These are phyloP conservation scores for Cuniculus paca DNA, from an alignment of 2,797 vertebrate genomes.

Conservation along the genomic window DNA sequence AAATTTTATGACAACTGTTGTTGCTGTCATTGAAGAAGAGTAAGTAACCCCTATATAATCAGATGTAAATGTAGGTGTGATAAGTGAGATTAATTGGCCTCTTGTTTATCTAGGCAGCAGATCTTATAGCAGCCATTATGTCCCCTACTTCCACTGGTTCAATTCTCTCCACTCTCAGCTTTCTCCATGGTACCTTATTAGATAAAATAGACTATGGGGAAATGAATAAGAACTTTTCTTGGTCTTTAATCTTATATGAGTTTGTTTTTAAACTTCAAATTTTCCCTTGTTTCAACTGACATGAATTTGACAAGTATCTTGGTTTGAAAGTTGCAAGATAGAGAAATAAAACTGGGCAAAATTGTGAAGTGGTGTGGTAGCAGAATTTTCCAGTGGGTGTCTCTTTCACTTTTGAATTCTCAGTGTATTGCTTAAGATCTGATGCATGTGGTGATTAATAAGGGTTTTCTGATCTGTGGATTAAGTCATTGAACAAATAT, in stretches of 20 bases:
- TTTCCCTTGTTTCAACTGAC: background rate
- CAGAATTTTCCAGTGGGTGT: background rate
- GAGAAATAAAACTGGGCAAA: background rate
- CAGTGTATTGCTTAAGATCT: background rate
- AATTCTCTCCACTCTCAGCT: background rate
- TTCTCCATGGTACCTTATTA: background rate
- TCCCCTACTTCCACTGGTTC: background rate
- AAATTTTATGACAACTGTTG: background rate
- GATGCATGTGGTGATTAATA: background rate
- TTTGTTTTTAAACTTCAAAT: background rate
- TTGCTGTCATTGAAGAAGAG: constrained; percentile 10
- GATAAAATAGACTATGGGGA: background rate
- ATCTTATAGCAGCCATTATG: background rate
- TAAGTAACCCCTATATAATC: background rate
- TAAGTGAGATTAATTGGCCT: background rate
- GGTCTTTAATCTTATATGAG: background rate
- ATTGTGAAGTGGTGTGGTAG: background rate
- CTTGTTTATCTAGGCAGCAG: background rate
- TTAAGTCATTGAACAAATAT: background rate
- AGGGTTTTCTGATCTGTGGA: background rate
- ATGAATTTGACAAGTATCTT: background rate
- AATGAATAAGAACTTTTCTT: background rate
- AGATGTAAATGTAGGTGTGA: background rate
- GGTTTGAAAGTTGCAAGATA: background rate
- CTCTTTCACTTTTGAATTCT: background rate